Percentiles rank a stretch among this genome's conserved stretches.
These are phyloP conservation scores for Caenorhabditis uteleia DNA, from an alignment of 2,888 invertebrate species.

Conservation along the genomic window DNA sequence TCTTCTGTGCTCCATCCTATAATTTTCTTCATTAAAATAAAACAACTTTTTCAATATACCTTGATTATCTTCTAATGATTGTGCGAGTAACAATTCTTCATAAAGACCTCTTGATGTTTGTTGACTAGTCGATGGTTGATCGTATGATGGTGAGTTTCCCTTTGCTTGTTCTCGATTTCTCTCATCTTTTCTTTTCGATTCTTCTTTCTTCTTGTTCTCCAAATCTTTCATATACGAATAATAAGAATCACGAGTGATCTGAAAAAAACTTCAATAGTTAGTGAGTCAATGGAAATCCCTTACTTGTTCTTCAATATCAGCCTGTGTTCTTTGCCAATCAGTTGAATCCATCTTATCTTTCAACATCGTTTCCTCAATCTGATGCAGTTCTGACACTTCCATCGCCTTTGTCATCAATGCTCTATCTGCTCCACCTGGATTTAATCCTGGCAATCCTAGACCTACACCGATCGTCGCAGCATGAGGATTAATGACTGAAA, in stretches of 20 bases:
- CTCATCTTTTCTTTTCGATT: too few relatives aligned
- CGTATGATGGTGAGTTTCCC: too few relatives aligned
- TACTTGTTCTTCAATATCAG: constrained; percentile 31
- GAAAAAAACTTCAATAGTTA: too few relatives aligned
- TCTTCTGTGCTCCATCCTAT: constrained; percentile 43
- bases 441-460: constrained; percentile 78
- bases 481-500: constrained; percentile 80
- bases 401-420: constrained; percentile 56
- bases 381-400: constrained; percentile 47
- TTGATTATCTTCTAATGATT: constrained; percentile 8
- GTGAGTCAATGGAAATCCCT: too few relatives aligned
- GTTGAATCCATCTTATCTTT: constrained; percentile 87
- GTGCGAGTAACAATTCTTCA: constrained; percentile 54
- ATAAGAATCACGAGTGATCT: constrained; percentile 55
- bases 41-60: not conserved
- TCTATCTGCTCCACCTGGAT: constrained; percentile 60
- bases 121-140: constrained; percentile 6
- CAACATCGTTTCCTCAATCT: constrained; percentile 80
- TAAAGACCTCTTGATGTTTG: constrained; percentile 42
- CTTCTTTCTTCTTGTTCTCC: constrained; percentile 2
- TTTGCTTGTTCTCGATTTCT: too few relatives aligned
- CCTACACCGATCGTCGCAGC: constrained; percentile 82
- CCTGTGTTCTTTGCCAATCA: constrained; percentile 89
- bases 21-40: constrained; percentile 1
- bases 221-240: constrained; percentile 46